Evolutionary conservation across 1,140 invertebrate genomes (phyloP).

Genomic region (Drosophila nannoptera): DNA sequence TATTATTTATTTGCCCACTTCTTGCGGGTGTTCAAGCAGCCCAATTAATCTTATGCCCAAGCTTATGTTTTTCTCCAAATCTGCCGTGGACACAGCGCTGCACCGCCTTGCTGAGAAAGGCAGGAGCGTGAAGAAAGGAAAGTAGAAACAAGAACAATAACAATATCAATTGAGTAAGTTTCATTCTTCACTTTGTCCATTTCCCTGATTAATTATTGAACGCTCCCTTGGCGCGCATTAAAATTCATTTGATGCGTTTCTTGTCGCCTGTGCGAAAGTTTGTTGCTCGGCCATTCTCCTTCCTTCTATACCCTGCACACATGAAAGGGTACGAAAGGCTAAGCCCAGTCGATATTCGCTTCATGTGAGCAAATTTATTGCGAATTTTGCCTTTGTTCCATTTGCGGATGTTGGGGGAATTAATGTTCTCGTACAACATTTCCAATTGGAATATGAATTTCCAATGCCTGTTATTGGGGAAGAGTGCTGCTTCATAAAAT

Average conservation of each 20-base stretch:
- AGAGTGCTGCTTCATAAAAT: not conserved
- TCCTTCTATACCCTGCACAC: slow-evolving; percentile 2
- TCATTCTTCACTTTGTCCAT: slow-evolving; percentile 41
- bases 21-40: not conserved
- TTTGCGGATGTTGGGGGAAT: too few relatives aligned
- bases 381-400: too few relatives aligned
- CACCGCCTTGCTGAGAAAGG: not conserved
- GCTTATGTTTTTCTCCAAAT: not conserved
- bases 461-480: too few relatives aligned
- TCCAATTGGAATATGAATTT: too few relatives aligned
- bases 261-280: slow-evolving; percentile 57
- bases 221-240: slow-evolving; percentile 57
- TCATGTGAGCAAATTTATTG: not conserved
- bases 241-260: slow-evolving; percentile 69
- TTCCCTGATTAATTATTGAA: slow-evolving; percentile 64
- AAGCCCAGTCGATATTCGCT: not conserved
- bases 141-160: not conserved
- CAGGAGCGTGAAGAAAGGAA: slow-evolving; percentile 1
- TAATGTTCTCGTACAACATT: too few relatives aligned
- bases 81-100: not conserved
- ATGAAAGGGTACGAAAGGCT: not conserved
- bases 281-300: slow-evolving; percentile 12
- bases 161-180: slow-evolving; percentile 21
- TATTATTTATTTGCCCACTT: not conserved
- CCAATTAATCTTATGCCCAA: not conserved